Conservation (phyloP, 1,140 invertebrate species). For the Tribolium madens region DNA sequence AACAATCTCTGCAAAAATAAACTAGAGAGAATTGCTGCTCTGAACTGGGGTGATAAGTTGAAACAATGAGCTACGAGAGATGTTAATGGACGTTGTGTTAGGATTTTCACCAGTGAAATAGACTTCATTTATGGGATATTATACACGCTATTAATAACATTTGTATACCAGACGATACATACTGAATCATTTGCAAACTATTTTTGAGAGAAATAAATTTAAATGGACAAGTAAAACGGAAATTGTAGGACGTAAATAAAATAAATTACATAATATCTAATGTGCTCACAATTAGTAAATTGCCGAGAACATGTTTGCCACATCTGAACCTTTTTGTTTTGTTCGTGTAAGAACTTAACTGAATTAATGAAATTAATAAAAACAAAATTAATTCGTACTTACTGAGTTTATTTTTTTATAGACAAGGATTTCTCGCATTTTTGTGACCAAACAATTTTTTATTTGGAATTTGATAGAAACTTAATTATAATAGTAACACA, state of each 20-base stretch:
- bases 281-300: no score
- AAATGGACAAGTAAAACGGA: not conserved
- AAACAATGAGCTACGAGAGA: not conserved
- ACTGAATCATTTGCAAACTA: not conserved
- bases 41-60: slow-evolving; percentile 4
- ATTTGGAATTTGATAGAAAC: no score
- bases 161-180: not conserved
- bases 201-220: not conserved
- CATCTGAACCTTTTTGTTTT: no score
- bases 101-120: not conserved
- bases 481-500: no score
- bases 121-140: not conserved
- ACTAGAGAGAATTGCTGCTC: not conserved
- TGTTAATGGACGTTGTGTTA: not conserved
- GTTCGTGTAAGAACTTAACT: no score
- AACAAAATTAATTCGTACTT: no score
- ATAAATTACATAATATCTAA: not conserved
- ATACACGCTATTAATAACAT: not conserved
- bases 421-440: no score
- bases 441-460: no score
- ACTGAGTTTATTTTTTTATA: no score
- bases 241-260: not conserved
- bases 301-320: no score
- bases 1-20: slow-evolving; percentile 41
- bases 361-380: no score